Percentiles rank a stretch among this genome's conserved stretches.
phyloP scores from a whole-genome alignment of 1,140 invertebrate species.

The Ceratosolen fusciceps region DNA sequence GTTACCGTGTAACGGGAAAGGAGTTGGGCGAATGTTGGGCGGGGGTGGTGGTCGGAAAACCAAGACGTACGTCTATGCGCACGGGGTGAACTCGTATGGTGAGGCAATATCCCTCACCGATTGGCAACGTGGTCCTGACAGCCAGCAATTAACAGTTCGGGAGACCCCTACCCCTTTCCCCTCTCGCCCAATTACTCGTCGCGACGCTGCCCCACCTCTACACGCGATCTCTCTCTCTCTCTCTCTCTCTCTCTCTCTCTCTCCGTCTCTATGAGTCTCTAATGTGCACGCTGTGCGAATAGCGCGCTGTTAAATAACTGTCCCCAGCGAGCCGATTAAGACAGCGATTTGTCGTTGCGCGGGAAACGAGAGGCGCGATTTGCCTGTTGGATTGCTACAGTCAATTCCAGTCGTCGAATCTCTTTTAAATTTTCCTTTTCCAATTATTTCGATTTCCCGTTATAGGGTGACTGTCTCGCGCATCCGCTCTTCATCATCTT shows the following conservation, averaged over 20 bases:
- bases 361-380: conserved; percentile 28
- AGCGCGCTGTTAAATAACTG: conserved; percentile 68
- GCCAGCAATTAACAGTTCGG: conserved; percentile 70
- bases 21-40: not conserved
- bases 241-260: conserved; percentile 1
- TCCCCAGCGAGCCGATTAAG: conserved; percentile 65
- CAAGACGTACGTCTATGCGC: not conserved
- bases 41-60: not conserved
- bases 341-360: conserved; percentile 57
- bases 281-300: conserved; percentile 54
- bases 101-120: conserved; percentile 55
- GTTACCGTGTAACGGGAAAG: too few relatives aligned
- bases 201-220: conserved; percentile 5
- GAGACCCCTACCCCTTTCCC: conserved; percentile 56
- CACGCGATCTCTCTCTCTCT: conserved; percentile 57
- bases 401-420: conserved; percentile 48
- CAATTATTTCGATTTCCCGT: conserved; percentile 46
- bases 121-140: conserved; percentile 68
- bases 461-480: not conserved
- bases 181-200: conserved; percentile 54
- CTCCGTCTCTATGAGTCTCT: conserved; percentile 52
- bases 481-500: conserved; percentile 27
- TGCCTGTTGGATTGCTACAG: conserved; percentile 48
- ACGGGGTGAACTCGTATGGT: conserved; percentile 45
- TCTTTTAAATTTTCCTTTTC: conserved; percentile 48